These are phyloP conservation scores for Melinaea menophilus DNA, from an alignment of 2,888 invertebrate species.

Conservation along the genomic window DNA sequence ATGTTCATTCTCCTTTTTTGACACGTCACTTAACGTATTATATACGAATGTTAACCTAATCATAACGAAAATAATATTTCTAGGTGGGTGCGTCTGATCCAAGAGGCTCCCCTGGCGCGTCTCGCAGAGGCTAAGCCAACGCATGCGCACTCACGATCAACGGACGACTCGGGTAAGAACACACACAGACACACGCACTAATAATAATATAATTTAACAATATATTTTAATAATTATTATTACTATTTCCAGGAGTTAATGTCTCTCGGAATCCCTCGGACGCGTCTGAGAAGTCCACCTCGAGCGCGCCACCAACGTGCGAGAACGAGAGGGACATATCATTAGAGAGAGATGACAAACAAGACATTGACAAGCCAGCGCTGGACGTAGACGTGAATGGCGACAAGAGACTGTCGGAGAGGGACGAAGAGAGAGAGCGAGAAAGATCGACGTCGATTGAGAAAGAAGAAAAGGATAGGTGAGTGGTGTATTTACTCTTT, in stretches of 20 bases:
- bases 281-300: conserved; percentile 55
- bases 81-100: conserved; percentile 70
- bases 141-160: conserved; percentile 50
- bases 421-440: conserved; percentile 32
- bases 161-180: conserved; percentile 57
- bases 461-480: conserved; percentile 30
- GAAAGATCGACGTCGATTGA: conserved; percentile 36
- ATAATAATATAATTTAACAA: no score
- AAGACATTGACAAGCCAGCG: conserved; percentile 27
- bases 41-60: background rate
- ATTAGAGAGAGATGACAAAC: conserved; percentile 23
- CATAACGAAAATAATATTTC: background rate
- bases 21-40: background rate
- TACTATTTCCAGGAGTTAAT: conserved; percentile 49
- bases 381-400: conserved; percentile 36
- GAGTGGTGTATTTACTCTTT: conserved; percentile 8
- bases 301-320: conserved; percentile 33
- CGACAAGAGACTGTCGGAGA: conserved; percentile 36
- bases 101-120: conserved; percentile 62
- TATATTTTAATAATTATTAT: background rate
- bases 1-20: background rate
- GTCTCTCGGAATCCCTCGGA: conserved; percentile 71
- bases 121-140: conserved; percentile 55
- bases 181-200: background rate
- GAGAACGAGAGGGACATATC: conserved; percentile 30